Percentiles rank a stretch among this genome's conserved stretches.
Evolutionary conservation across 2,113 vertebrate genomes (phyloP).

Genomic region (Electrona antarctica): DNA sequence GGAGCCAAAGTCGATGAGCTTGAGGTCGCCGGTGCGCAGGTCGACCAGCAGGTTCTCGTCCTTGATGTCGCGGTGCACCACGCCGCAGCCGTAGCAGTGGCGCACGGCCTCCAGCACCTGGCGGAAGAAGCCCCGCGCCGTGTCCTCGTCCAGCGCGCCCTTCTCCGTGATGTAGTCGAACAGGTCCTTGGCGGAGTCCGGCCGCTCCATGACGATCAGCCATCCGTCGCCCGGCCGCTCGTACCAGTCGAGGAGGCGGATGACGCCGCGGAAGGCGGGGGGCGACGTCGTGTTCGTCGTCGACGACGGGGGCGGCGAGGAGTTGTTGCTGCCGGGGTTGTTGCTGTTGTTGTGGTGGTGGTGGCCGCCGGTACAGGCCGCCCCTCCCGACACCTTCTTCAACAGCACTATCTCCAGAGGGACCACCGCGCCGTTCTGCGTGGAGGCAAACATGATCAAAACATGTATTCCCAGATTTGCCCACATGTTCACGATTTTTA

Average conservation of each 20-base stretch:
- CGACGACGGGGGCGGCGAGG: too few species aligned
- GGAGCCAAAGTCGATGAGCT: conserved; percentile 90
- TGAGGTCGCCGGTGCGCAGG: conserved; percentile 85
- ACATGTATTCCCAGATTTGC: too few species aligned
- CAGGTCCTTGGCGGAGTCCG: conserved; percentile 86
- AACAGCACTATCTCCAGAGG: conserved; percentile 87
- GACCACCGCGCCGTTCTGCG: conserved; percentile 82
- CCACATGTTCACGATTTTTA: too few species aligned
- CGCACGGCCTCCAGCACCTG: conserved; percentile 88
- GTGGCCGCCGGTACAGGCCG: conserved; percentile 21
- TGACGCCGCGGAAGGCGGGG: conserved; percentile 80
- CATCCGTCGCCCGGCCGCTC: conserved; percentile 88
- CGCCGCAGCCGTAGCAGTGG: conserved; percentile 87
- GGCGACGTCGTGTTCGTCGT: too few species aligned
- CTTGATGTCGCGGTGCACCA: conserved; percentile 90
- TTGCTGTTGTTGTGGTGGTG: too few species aligned
- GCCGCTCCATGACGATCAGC: conserved; percentile 87
- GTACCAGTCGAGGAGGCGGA: conserved; percentile 89
- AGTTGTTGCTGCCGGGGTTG: too few species aligned
- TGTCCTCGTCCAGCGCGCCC: conserved; percentile 85
- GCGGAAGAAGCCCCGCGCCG: conserved; percentile 85
- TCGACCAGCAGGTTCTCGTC: conserved; percentile 91
- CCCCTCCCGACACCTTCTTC: conserved; percentile 84
- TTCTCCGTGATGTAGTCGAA: conserved; percentile 92
- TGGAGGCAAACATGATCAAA: background rate